Percentiles rank a stretch among this genome's conserved stretches.
These are phyloP conservation scores for Vannuccia rotundouncinata DNA, from an alignment of 2,888 invertebrate genomes.

Conservation along the genomic window DNA sequence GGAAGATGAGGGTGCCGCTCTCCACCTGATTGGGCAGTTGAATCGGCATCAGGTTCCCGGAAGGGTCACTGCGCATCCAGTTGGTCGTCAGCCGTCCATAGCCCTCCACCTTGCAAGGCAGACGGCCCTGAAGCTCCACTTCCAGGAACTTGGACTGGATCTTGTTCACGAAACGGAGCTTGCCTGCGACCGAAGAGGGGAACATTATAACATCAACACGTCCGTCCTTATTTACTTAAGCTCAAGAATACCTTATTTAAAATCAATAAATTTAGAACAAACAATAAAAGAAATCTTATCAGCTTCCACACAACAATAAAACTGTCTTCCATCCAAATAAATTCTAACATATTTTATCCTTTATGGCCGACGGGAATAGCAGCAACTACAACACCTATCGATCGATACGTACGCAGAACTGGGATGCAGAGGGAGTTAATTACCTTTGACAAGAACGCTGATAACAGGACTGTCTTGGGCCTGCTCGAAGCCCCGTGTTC, in stretches of 20 bases:
- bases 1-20: neutral
- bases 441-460: neutral
- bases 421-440: too few relatives aligned
- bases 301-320: neutral
- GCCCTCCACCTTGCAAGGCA: neutral
- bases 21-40: neutral
- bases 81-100: neutral
- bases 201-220: neutral
- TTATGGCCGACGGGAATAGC: too few relatives aligned
- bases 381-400: too few relatives aligned
- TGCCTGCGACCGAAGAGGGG: neutral
- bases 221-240: neutral
- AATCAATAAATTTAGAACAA: neutral
- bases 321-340: too few relatives aligned
- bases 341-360: too few relatives aligned
- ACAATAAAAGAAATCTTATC: neutral
- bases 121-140: neutral
- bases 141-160: slow-evolving; percentile 15
- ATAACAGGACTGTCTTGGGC: neutral
- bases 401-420: too few relatives aligned
- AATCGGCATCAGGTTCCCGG: neutral
- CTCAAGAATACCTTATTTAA: neutral
- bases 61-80: neutral
- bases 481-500: neutral
- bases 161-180: neutral